Base-by-base conservation (phyloP, 2,888 invertebrate species). In the Nyleta sp. region DNA sequence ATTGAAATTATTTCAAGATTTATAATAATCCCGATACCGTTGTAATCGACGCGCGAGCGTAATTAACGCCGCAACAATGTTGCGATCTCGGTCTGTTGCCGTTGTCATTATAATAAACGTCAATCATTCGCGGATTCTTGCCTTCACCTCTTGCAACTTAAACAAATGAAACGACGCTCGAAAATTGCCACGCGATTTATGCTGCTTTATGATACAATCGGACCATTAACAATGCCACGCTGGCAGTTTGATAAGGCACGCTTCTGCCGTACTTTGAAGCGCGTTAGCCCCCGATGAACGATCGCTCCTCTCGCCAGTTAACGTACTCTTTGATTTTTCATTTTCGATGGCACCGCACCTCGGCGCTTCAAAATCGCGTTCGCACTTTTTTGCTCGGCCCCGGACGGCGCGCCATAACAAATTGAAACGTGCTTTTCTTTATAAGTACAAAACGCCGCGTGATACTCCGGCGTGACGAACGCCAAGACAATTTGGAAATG, bases 261-360 rank as follows among this genome's bases (percentile, higher is more conserved):
- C 80, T 28, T 28, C 28, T 10, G 10, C 28, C 10, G 28, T 28
- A 7, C 28, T 82, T 83, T 83, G 78, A 28, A 31, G 35, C 76
- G 80, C 40, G 40, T 82, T 81, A 79, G 52, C 77, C 77, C 73
- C 68, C 81, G 80, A 81, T 84, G 84, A 85, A 75, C 78, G 85
- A 85, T 85, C 83, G 80, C 82, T 80, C 75, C 71, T 79, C 22
- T 22, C n/a, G 2, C n/a, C 7, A 7, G 28, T 28, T n/a, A n/a
- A n/a, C n/a, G n/a, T n/a, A n/a, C 8, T 28, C 28, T 28, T 28
- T 28, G 28, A 28, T 28, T 28, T 28, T 28, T 28, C 28, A 28
- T 28, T 28, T 28, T 28, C 10, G 7, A 7, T 7, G 6, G 2
- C 28, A 10, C 8, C 28, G 8, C 28, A 2, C 28, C 28, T 28